Evolutionary conservation across 2,113 vertebrate genomes (phyloP).

Genomic region (Varanus salvator): DNA sequence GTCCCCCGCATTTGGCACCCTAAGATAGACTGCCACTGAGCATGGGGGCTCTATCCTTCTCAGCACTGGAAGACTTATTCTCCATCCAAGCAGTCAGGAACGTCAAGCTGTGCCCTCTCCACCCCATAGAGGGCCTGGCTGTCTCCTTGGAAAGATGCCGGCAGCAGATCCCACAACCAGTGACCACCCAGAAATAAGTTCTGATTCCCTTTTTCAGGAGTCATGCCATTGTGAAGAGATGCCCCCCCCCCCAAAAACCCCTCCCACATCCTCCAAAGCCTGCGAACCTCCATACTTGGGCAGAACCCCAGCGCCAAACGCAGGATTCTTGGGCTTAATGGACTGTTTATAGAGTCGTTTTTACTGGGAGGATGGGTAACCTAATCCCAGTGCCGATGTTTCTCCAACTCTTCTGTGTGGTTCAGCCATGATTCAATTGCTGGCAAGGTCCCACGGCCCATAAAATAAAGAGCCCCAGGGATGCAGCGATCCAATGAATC

Average conservation of each 20-base stretch:
- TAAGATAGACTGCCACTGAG: not conserved
- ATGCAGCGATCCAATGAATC: not conserved
- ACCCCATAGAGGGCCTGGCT: not conserved
- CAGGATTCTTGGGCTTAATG: conserved; percentile 61
- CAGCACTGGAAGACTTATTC: not conserved
- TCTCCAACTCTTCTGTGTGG: conserved; percentile 60
- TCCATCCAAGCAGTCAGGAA: not conserved
- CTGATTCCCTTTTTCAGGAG: conserved; percentile 39
- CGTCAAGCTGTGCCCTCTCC: not conserved
- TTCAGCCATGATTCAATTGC: conserved; percentile 71
- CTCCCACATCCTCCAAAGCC: conserved; percentile 1
- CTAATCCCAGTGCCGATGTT: conserved; percentile 67
- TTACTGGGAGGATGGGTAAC: conserved; percentile 74
- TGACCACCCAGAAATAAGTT: conserved; percentile 56
- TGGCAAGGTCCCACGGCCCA: conserved; percentile 70
- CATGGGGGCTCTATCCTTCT: not conserved
- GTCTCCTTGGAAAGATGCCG: not conserved
- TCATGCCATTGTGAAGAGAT: not conserved
- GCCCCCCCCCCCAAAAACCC: not conserved
- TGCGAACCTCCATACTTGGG: conserved; percentile 53
- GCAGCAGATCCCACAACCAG: conserved; percentile 47
- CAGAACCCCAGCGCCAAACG: conserved; percentile 61
- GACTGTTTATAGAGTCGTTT: conserved; percentile 72
- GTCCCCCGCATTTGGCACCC: not conserved
- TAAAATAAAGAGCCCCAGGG: conserved; percentile 47